phyloP scores from a whole-genome alignment of 2,113 vertebrate species.

The Urocolius indicus region DNA sequence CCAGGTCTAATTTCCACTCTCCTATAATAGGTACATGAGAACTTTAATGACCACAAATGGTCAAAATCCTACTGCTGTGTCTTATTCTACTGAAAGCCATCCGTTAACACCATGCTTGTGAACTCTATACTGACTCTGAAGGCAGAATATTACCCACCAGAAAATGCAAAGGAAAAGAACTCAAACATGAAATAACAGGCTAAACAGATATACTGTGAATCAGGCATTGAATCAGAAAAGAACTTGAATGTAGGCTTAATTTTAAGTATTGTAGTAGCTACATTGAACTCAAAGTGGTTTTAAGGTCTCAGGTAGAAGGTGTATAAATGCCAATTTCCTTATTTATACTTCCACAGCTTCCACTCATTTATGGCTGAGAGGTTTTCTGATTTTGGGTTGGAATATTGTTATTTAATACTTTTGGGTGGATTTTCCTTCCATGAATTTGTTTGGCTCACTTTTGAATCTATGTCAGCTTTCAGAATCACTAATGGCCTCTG shows the following conservation, averaged over 20 bases:
- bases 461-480: not conserved
- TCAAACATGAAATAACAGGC: not conserved
- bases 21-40: not conserved
- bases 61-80: conserved; percentile 2
- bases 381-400: not conserved
- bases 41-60: conserved; percentile 36
- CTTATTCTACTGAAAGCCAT: not conserved
- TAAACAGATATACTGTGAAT: not conserved
- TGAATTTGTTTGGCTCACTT: not conserved
- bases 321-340: not conserved
- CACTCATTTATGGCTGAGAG: not conserved
- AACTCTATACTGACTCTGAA: not conserved
- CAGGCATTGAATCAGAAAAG: not conserved
- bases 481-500: not conserved
- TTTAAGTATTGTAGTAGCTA: not conserved
- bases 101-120: not conserved
- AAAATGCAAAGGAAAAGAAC: not conserved
- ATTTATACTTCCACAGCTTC: not conserved
- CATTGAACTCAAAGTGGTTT: not conserved
- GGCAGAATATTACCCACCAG: not conserved
- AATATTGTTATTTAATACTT: not conserved
- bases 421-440: not conserved
- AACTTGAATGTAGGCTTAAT: not conserved
- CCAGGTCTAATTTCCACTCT: not conserved
- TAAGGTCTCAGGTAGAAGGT: not conserved